These are phyloP conservation scores for Amiota communis DNA, from an alignment of 2,888 invertebrate genomes.

Conservation along the genomic window DNA sequence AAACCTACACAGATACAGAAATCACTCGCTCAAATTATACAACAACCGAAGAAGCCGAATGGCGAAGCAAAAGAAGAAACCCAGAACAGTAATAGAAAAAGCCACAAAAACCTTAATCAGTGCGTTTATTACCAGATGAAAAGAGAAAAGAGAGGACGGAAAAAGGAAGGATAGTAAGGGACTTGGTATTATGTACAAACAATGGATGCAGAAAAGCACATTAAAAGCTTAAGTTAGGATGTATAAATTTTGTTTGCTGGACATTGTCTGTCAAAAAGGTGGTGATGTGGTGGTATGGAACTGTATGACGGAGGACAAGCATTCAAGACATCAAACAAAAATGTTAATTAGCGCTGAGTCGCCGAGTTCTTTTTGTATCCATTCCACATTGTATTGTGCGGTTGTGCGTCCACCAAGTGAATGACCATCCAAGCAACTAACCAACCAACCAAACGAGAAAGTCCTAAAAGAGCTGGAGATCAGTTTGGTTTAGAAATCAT, in stretches of 20 bases:
- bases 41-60: background rate
- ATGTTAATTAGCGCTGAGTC: slow-evolving; percentile 35
- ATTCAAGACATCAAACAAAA: slow-evolving; percentile 38
- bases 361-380: slow-evolving; percentile 6
- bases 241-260: too few relatives aligned
- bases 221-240: slow-evolving; percentile 21
- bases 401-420: background rate
- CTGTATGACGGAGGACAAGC: background rate
- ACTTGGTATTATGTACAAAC: slow-evolving; percentile 8
- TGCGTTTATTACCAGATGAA: slow-evolving; percentile 2
- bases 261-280: too few relatives aligned
- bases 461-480: background rate
- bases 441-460: background rate
- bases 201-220: slow-evolving; percentile 16
- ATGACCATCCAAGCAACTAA: background rate
- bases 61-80: background rate
- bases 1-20: slow-evolving; percentile 2
- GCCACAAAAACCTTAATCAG: slow-evolving; percentile 18
- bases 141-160: background rate
- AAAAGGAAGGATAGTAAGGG: background rate
- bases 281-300: too few relatives aligned
- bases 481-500: background rate
- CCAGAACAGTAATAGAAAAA: background rate
- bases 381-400: background rate
- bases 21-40: slow-evolving; percentile 9